These are phyloP conservation scores for Gnatocerus cornutus DNA, from an alignment of 2,888 invertebrate species.

Conservation along the genomic window DNA sequence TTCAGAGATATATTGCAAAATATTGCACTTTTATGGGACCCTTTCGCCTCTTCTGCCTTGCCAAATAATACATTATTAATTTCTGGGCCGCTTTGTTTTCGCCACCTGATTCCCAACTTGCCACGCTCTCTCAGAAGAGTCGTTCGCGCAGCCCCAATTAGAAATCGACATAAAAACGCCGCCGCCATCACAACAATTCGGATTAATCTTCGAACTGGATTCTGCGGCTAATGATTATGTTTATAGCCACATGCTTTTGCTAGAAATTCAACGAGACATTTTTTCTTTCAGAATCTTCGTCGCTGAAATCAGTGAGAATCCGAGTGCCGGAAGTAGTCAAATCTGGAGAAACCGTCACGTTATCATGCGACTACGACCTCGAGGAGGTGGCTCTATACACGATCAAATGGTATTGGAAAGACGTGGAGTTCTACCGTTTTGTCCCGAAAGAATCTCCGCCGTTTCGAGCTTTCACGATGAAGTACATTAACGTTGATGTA, in stretches of 20 bases:
- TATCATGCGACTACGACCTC: slow-evolving; percentile 73
- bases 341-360: slow-evolving; percentile 71
- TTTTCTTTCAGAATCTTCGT: slow-evolving; percentile 44
- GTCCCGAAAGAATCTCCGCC: slow-evolving; percentile 74
- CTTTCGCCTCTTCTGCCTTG: slow-evolving; percentile 45
- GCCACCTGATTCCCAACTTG: slow-evolving; percentile 44
- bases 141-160: slow-evolving; percentile 18
- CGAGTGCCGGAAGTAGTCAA: slow-evolving; percentile 71
- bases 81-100: slow-evolving; percentile 53
- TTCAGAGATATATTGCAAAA: slow-evolving; percentile 59
- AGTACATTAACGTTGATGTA: slow-evolving; percentile 72
- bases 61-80: slow-evolving; percentile 60
- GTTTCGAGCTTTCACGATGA: slow-evolving; percentile 71
- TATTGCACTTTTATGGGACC: slow-evolving; percentile 57
- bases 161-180: slow-evolving; percentile 23
- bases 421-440: slow-evolving; percentile 74
- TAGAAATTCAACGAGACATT: no score
- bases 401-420: slow-evolving; percentile 75
- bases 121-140: slow-evolving; percentile 19
- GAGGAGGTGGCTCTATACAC: slow-evolving; percentile 73
- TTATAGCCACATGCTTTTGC: slow-evolving; percentile 1
- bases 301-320: slow-evolving; percentile 65
- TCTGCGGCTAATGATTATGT: slow-evolving; percentile 28
- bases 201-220: background rate
- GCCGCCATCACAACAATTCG: background rate